These are phyloP conservation scores for Nicator chloris DNA, from an alignment of 2,113 vertebrate genomes.

Conservation along the genomic window DNA sequence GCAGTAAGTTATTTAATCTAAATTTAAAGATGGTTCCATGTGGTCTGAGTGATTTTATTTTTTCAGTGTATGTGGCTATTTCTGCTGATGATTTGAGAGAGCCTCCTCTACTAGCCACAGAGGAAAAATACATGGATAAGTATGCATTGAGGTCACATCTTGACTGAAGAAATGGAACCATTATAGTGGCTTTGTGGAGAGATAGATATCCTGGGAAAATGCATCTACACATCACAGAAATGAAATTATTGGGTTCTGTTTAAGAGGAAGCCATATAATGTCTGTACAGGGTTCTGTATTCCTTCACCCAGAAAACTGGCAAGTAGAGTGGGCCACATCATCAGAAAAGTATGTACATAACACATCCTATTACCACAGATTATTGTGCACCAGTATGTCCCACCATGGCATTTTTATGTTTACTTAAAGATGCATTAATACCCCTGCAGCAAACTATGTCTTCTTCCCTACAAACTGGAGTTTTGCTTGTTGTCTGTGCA, in stretches of 20 bases:
- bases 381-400: not conserved
- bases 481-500: not conserved
- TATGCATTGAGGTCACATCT: not conserved
- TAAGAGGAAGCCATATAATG: not conserved
- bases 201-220: not conserved
- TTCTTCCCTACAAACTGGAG: not conserved
- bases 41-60: slow-evolving; percentile 7
- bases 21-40: not conserved
- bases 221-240: not conserved
- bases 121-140: not conserved
- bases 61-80: not conserved
- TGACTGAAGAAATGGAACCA: not conserved
- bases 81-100: not conserved
- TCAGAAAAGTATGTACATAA: not conserved
- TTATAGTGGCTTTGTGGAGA: not conserved
- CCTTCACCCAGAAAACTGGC: not conserved
- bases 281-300: not conserved
- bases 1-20: slow-evolving; percentile 36
- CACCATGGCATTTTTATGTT: not conserved
- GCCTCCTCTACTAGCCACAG: not conserved
- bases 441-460: not conserved
- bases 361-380: not conserved
- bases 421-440: not conserved
- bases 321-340: not conserved
- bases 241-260: not conserved